phyloP scores from a whole-genome alignment of 30 jellyfish, hydroid and myxozoan species.

The Clytia hemisphaerica region DNA sequence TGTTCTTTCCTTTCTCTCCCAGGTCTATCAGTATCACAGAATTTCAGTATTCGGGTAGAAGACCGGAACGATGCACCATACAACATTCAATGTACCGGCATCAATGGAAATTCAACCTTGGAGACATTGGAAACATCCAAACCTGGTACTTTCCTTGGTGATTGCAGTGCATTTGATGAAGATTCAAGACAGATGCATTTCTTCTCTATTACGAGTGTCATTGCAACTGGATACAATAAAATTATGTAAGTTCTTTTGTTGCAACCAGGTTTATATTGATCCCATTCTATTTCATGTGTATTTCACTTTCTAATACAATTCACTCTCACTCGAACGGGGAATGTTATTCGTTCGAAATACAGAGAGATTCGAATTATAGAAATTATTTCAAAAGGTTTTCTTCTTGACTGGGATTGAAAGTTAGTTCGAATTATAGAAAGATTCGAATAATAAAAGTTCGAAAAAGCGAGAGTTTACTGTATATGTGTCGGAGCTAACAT shows the following conservation, averaged over 20 bases:
- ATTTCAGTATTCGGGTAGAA: conserved; percentile 45
- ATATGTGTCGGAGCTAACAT: no score
- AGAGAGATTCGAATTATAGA: neutral
- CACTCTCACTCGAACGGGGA: neutral
- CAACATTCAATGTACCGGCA: conserved; percentile 30
- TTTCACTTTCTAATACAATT: neutral
- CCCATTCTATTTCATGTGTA: no score
- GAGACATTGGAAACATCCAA: conserved; percentile 41
- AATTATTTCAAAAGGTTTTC: no score
- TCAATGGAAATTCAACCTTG: no score
- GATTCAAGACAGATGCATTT: conserved; percentile 59
- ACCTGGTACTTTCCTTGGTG: conserved; percentile 48
- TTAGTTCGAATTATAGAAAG: no score
- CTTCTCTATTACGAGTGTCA: conserved; percentile 21
- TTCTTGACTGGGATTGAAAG: no score
- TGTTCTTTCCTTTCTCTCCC: neutral
- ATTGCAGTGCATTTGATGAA: conserved; percentile 68
- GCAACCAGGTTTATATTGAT: neutral
- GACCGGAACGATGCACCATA: conserved; percentile 69
- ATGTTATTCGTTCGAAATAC: neutral
- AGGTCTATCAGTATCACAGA: conserved; percentile 44
- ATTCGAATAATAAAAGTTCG: no score
- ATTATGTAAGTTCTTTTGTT: conserved; percentile 23
- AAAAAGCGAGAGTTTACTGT: no score
- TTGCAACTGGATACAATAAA: conserved; percentile 28